Evolutionary conservation across 2,797 vertebrate genomes (phyloP).

Genomic region (Poeciliopsis gracilis): DNA sequence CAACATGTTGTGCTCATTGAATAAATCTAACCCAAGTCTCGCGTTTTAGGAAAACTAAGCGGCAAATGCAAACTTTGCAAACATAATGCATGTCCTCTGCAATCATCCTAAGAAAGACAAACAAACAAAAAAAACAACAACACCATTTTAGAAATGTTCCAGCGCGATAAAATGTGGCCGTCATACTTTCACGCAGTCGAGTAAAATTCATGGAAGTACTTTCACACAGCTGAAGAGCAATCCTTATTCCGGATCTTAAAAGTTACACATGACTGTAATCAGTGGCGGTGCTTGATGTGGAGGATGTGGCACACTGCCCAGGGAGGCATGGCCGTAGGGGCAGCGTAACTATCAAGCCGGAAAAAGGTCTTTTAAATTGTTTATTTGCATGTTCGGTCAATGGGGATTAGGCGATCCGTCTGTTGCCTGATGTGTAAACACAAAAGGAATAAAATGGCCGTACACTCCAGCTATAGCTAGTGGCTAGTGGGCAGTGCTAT

Average conservation of each 20-base stretch:
- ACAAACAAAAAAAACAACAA: background rate
- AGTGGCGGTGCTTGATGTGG: background rate
- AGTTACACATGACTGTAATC: background rate
- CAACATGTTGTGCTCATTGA: conserved; percentile 11
- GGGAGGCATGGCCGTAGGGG: background rate
- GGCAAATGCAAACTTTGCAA: conserved; percentile 3
- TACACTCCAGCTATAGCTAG: background rate
- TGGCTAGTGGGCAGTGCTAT: background rate
- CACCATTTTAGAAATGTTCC: conserved; percentile 41
- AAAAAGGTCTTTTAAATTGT: background rate
- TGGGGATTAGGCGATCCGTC: background rate
- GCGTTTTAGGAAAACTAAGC: conserved; percentile 10
- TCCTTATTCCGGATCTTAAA: conserved; percentile 24
- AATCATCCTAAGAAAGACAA: too few relatives aligned
- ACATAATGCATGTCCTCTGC: background rate
- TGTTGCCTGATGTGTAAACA: background rate
- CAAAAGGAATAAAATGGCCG: background rate
- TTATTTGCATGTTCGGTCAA: background rate
- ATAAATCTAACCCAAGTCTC: conserved; percentile 9
- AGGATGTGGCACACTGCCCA: background rate
- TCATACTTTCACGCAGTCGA: conserved; percentile 16
- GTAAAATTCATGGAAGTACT: conserved; percentile 22
- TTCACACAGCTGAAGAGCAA: conserved; percentile 7
- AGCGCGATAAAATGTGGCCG: conserved; percentile 23
- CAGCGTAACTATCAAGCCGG: background rate